A percentile compares a stretch with the other conserved stretches of the same genome.
These are phyloP conservation scores for Caenorhabditis tropicalis DNA, from an alignment of 1,140 invertebrate species.

Conservation along the genomic window DNA sequence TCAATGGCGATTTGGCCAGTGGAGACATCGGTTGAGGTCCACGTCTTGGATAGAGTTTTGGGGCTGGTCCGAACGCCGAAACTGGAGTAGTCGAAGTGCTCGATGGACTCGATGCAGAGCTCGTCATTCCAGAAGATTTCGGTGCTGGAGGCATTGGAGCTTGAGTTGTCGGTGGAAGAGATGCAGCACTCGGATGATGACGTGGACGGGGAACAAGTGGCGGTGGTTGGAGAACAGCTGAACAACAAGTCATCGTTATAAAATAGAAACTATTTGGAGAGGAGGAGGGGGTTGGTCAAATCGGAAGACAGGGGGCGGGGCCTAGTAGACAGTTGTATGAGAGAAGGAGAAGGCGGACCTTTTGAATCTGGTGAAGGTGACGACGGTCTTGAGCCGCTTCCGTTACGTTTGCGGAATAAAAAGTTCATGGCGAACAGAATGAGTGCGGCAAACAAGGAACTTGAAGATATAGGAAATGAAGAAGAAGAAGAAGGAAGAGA, in stretches of 20 bases:
- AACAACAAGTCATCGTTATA: constrained; percentile 13
- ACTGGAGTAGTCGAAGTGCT: neutral
- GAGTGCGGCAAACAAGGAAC: neutral
- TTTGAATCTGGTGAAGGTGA: constrained; percentile 32
- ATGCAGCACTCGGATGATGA: neutral
- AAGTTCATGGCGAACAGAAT: neutral
- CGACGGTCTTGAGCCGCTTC: constrained; percentile 9
- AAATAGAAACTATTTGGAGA: neutral
- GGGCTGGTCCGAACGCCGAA: neutral
- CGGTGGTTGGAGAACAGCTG: constrained; percentile 33
- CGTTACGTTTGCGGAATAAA: constrained; percentile 36
- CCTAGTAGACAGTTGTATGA: neutral
- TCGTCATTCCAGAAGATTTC: neutral
- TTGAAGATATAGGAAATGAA: too few species aligned
- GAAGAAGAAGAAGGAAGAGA: neutral
- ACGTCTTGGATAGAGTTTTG: constrained; percentile 27
- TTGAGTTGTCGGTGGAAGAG: constrained; percentile 12
- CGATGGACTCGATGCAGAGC: neutral
- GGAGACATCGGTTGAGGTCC: constrained; percentile 11
- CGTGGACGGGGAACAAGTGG: constrained; percentile 19
- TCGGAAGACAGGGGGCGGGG: neutral
- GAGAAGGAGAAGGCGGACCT: neutral
- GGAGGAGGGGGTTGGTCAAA: neutral
- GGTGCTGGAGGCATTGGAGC: constrained; percentile 35
- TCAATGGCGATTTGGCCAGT: constrained; percentile 26